Conservation (phyloP, 2,797 vertebrate genomes). For the Chromis chromis region DNA sequence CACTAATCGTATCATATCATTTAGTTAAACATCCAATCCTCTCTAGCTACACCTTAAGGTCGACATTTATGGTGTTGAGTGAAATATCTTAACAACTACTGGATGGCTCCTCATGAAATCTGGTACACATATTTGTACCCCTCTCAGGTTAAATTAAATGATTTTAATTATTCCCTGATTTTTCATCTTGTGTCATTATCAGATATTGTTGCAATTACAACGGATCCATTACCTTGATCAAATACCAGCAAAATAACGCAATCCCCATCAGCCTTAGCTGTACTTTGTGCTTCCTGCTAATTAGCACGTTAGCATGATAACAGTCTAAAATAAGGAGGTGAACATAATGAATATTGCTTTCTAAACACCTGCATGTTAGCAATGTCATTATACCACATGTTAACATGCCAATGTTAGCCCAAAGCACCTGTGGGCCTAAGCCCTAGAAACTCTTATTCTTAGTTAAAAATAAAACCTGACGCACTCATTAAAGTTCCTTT, state of each 20-base stretch:
- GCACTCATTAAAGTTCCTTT: slow-evolving; percentile 12
- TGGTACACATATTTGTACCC: too few species aligned
- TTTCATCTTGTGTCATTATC: not conserved
- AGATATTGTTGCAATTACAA: not conserved
- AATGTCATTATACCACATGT: not conserved
- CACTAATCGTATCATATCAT: too few species aligned
- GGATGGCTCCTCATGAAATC: too few species aligned
- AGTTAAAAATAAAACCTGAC: slow-evolving; percentile 21
- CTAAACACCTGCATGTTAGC: not conserved
- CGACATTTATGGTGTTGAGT: too few species aligned
- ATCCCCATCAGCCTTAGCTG: not conserved
- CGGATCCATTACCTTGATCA: not conserved
- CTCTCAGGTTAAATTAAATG: too few species aligned
- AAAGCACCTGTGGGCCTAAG: not conserved
- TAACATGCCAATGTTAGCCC: not conserved
- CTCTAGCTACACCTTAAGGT: not conserved
- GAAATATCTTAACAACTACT: too few species aligned
- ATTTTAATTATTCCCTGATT: not conserved
- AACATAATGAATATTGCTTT: slow-evolving; percentile 1
- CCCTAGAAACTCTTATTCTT: too few species aligned
- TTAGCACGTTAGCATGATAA: not conserved
- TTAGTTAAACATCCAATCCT: too few species aligned
- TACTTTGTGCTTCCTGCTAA: not conserved
- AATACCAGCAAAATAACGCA: not conserved
- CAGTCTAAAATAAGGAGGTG: not conserved